Evolutionary conservation across 2,888 invertebrate species (phyloP), one percentile per base, ranked within the genome.

Genomic region (Trachelus stipa): DNA sequence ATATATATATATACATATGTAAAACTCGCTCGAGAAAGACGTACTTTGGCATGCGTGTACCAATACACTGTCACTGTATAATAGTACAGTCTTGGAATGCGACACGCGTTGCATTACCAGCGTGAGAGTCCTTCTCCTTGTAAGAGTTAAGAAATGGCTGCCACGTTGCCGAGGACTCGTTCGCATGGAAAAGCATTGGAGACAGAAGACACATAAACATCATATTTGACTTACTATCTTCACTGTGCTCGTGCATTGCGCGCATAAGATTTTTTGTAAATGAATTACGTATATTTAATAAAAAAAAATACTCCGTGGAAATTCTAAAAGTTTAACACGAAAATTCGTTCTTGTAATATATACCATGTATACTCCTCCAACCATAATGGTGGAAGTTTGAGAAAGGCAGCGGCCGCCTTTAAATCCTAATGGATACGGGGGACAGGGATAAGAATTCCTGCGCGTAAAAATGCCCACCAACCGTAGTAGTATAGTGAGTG

Each of bases 401-500:
- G 2, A 56, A 56, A 56, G 56, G 23, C 23, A 9, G 56, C 56
- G 23, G 23, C 56, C 56, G 56, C 56, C 56, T 56, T 56, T 56
- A 56, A 56, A 56, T 56, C 56, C 56, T 56, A 56, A 56, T 56
- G 56, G 56, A 56, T 56, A 56, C 56, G 56, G 23, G 56, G 23
- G 56, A 56, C 23, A 56, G 56, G 56, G 71, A 71, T 71, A 85
- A 80, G 81, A 81, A 81, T 83, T 77, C 76, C 74, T 34, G 77
- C 73, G 83, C 79, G 81, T 81, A 81, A 82, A 85, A 85, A 84
- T 83, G 82, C 80, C 69, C 77, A 79, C 81, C 83, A 83, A 83
- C 79, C 83, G 84, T 83, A 79, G 81, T 82, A 40, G 74, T 68
- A 71, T 71, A 71, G 34, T 15, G 71, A 34, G 34, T 11, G 56